phyloP scores from a whole-genome alignment of 2,888 invertebrate species.

The Herminia tarsipennalis region DNA sequence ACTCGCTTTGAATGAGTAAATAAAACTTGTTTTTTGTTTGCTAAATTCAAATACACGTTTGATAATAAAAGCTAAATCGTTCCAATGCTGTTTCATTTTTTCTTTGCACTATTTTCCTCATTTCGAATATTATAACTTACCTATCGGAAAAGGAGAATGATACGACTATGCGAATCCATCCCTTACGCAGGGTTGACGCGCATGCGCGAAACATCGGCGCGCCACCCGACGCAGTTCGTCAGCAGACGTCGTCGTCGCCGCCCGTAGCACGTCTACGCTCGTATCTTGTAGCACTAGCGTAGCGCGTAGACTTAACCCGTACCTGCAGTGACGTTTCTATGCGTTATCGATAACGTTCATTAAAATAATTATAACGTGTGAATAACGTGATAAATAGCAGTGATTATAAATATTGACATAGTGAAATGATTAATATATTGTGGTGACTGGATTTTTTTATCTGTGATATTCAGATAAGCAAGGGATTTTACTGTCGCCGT shows the following conservation, averaged over 20 bases:
- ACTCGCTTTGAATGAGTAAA: too few relatives aligned
- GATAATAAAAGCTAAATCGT: too few relatives aligned
- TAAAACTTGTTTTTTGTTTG: too few relatives aligned
- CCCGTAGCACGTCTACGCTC: constrained; percentile 55
- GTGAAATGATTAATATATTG: constrained; percentile 37
- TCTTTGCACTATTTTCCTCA: constrained; percentile 29
- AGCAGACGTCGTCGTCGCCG: constrained; percentile 50
- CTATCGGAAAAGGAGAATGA: constrained; percentile 61
- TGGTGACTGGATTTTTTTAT: constrained; percentile 45
- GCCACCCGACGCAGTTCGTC: constrained; percentile 71
- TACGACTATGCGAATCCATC: constrained; percentile 49
- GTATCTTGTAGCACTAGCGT: constrained; percentile 52
- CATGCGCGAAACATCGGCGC: constrained; percentile 64
- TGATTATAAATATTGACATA: constrained; percentile 36
- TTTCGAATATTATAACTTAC: constrained; percentile 58
- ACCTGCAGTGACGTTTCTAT: constrained; percentile 69
- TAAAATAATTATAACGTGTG: constrained; percentile 27
- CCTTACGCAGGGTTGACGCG: constrained; percentile 53
- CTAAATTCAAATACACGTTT: too few relatives aligned
- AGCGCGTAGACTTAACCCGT: constrained; percentile 51
- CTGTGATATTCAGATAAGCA: constrained; percentile 45
- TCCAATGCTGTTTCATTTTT: constrained; percentile 15
- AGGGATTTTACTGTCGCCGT: constrained; percentile 33
- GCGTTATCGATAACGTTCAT: constrained; percentile 31
- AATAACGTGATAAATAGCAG: constrained; percentile 34